Evolutionary conservation across 2,113 vertebrate species (phyloP), one percentile per base, ranked within the genome.

Genomic region (Syrmaticus mikado): DNA sequence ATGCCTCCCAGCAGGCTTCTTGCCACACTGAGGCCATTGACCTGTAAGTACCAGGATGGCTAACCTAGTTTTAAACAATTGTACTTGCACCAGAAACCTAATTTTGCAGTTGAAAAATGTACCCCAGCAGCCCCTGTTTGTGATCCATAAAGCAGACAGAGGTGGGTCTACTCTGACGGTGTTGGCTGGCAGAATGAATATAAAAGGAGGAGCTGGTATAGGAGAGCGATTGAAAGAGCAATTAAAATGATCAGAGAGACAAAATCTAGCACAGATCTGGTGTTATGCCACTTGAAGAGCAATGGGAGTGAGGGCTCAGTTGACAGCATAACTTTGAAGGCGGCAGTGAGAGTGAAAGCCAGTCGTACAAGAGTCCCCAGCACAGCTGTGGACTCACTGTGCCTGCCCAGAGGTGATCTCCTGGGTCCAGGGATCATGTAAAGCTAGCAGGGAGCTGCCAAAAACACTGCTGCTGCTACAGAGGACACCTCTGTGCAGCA

Each of bases 121-220:
- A 61, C 48, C 14, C 30, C 0, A 2, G 55, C 58, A 32, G 34
- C 32, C 38, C 28, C 34, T 46, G 38, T 3, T 45, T 55, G 43
- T 11, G 48, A 79, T 55, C 55, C 1, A 6, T 34, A 30, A 30
- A 32, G 55, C 2, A 14, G 43, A 22, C 62, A 67, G 57, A 0
- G 0, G 61, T 7, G 72, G 77, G 15, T 20, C 22, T 76, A 34
- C 58, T 82, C 11, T 75, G 8, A 15, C 2, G 0, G 0, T 1
- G 6, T 7, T 79, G 82, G 43, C 19, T 17, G 55, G 21, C 21
- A 28, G 48, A 82, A 52, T n/a, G 15, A 25, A 22, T 43, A 41
- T 74, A 81, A 53, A 64, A 75, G 61, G 55, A 70, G 58, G 14
- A 88, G 40, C 40, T 34, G 46, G 71, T 34, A 15, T 5, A 72